These are phyloP conservation scores for Australoheros facetus DNA, from an alignment of 2,797 vertebrate genomes.

Conservation along the genomic window DNA sequence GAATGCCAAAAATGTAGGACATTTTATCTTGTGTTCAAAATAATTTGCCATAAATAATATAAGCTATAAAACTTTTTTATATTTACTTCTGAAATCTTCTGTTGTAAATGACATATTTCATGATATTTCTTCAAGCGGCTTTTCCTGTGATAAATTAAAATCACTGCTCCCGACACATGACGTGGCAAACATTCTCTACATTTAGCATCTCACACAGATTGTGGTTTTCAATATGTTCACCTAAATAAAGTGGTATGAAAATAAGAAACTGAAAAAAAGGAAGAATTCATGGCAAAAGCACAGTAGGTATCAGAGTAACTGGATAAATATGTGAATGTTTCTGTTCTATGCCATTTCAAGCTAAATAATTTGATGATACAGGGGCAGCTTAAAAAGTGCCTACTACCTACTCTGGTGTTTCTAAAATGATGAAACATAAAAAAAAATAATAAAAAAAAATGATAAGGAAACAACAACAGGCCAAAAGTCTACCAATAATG, in stretches of 20 bases:
- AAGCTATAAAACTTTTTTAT: conserved; percentile 2
- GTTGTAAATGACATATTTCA: conserved; percentile 14
- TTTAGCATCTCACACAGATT: conserved; percentile 52
- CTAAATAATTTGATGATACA: background rate
- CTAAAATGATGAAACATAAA: background rate
- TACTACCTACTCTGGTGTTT: background rate
- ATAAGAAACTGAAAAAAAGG: conserved; percentile 1
- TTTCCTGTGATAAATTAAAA: conserved; percentile 58
- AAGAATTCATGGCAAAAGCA: background rate
- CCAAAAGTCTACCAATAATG: background rate
- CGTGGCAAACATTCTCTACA: conserved; percentile 35
- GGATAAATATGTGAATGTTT: background rate
- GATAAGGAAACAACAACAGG: background rate
- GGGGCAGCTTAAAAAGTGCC: conserved; percentile 2
- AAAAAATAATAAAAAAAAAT: background rate
- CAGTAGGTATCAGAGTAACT: background rate
- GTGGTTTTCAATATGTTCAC: conserved; percentile 49
- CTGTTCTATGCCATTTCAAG: background rate
- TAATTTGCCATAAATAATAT: conserved; percentile 22
- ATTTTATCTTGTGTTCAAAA: conserved; percentile 17
- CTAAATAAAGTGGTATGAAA: conserved; percentile 25
- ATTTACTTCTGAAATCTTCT: background rate
- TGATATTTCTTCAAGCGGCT: conserved; percentile 7
- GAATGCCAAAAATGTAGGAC: background rate
- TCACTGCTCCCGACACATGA: conserved; percentile 54